Base-by-base conservation (phyloP, 2,888 invertebrate species). In the Fragum fragum region DNA sequence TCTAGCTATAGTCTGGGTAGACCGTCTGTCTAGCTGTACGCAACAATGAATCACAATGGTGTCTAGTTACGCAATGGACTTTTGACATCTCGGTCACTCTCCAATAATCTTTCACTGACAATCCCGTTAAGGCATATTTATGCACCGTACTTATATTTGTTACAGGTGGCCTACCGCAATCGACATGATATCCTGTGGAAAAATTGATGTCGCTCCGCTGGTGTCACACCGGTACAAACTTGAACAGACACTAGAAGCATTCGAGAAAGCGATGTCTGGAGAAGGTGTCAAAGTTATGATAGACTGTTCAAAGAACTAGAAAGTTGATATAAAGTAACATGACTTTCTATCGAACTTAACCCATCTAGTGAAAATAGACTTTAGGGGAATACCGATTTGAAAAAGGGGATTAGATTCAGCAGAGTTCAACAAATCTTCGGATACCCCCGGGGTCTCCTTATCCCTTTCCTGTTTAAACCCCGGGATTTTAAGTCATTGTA, bases 211-310 rank as follows among this genome's bases (percentile, higher is more conserved):
- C n/a, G 89, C 89, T 53, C 91, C 90, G 11, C 81, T 93, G 68
- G 88, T 93, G 23, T 89, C 92, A 9, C 91, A 93, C 78, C 76
- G 90, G 57, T 92, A 87, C 73, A 76, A 81, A 23, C 77, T 92
- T 55, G 90, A 89, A 71, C 81, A 91, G 73, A 96, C 97, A 0
- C 91, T 96, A 16, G 95, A 97, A 91, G 98, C 98, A 0, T 98
- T 98, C 94, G 96, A 98, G 91, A 96, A 96, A 5, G 96, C 98
- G 0, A 96, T 96, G 85, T 96, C 96, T 70, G 97, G 97, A 0
- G 94, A 95, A 61, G 97, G 96, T 83, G 97, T 98, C 91, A 98
- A 98, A 95, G 97, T 98, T 89, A 97, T 98, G 96, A 98, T 98
- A 76, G 97, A 98, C 93, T 96, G 96, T 73, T 70, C 14, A 36